Conservation (phyloP, 92 coral and sea anemone genomes). For the Virgularia gustaviana region DNA sequence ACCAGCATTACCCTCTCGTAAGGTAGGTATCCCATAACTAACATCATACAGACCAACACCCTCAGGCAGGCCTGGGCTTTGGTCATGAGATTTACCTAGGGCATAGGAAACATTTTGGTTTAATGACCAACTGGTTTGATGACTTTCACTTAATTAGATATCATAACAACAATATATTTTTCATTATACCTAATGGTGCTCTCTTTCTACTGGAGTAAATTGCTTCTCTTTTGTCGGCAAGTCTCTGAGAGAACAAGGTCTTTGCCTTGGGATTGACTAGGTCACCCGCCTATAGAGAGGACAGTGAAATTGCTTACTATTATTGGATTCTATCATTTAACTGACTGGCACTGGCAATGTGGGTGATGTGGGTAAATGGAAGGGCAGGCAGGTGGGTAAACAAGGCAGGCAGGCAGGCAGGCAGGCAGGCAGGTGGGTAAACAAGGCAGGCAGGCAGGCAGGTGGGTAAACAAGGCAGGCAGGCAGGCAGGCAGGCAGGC, state of each 20-base stretch:
- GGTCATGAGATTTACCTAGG: conserved; percentile 79
- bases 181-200: conserved; percentile 72
- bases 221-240: conserved; percentile 80
- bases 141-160: no score
- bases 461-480: no score
- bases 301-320: neutral
- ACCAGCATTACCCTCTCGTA: conserved; percentile 95
- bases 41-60: conserved; percentile 82
- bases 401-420: no score
- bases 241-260: conserved; percentile 73
- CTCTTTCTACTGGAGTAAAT: conserved; percentile 72
- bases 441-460: no score
- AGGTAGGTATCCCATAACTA: conserved; percentile 80
- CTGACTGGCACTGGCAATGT: no score
- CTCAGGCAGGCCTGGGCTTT: conserved; percentile 70
- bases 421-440: no score
- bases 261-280: conserved; percentile 78
- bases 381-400: no score
- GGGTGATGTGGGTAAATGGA: no score
- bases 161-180: neutral
- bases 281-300: conserved; percentile 75
- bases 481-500: no score
- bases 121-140: neutral
- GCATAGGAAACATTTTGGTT: neutral
- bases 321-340: no score